Conservation (phyloP, 2,797 vertebrate species). For the Australoheros facetus region DNA sequence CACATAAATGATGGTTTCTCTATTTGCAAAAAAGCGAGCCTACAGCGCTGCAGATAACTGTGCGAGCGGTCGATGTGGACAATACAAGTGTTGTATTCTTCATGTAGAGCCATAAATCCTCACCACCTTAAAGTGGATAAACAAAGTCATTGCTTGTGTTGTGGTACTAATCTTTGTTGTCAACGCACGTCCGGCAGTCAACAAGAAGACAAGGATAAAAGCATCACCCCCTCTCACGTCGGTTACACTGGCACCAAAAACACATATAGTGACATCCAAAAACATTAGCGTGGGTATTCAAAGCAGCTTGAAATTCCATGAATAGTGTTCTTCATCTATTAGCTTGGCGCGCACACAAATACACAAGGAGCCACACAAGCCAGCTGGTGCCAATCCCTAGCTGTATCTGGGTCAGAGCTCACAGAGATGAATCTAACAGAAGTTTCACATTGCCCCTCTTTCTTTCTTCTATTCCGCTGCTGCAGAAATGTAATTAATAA, state of each 20-base stretch:
- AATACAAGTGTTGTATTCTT: constrained; percentile 6
- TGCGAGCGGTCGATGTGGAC: constrained; percentile 1
- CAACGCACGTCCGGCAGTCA: constrained; percentile 15
- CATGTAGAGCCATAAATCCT: constrained; percentile 33
- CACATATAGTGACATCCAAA: constrained; percentile 5
- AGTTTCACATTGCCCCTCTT: constrained; percentile 51
- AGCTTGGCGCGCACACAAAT: constrained; percentile 8
- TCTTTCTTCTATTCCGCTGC: constrained; percentile 37
- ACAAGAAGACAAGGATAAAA: constrained; percentile 26
- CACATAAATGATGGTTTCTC: neutral
- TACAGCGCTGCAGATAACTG: neutral
- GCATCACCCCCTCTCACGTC: constrained; percentile 19
- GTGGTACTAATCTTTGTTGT: constrained; percentile 40
- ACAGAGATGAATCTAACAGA: constrained; percentile 63
- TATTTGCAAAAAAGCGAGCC: neutral
- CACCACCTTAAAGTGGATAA: constrained; percentile 38
- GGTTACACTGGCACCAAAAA: constrained; percentile 5
- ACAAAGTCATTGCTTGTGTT: constrained; percentile 31
- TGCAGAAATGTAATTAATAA: constrained; percentile 68
- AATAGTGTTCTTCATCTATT: constrained; percentile 48
- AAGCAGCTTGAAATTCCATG: constrained; percentile 37
- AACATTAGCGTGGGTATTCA: constrained; percentile 27
- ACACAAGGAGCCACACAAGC: constrained; percentile 11
- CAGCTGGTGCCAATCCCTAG: constrained; percentile 31
- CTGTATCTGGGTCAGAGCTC: constrained; percentile 72